These are phyloP conservation scores for Graphium colonna DNA, from an alignment of 2,888 invertebrate species.

Conservation along the genomic window DNA sequence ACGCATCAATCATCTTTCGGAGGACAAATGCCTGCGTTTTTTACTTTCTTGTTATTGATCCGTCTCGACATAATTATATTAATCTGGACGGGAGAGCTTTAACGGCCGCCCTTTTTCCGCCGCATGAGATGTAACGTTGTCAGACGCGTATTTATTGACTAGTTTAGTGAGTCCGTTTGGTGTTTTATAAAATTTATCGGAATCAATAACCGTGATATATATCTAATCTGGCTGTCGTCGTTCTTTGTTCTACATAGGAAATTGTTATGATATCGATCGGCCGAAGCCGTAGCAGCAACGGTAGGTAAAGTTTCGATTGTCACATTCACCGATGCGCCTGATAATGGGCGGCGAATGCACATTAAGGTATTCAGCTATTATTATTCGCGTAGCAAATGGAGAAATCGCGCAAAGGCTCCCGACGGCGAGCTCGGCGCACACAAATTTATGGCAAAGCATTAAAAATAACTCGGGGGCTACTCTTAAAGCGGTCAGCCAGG, in stretches of 20 bases:
- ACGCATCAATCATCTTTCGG: conserved; percentile 69
- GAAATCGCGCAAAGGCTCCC: conserved; percentile 14
- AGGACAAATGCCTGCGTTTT: conserved; percentile 63
- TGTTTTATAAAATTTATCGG: conserved; percentile 13
- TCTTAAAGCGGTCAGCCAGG: conserved; percentile 76
- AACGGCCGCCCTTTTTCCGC: background rate
- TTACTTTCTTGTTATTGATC: conserved; percentile 29
- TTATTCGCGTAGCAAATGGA: background rate
- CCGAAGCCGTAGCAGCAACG: conserved; percentile 2
- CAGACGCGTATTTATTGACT: too few relatives aligned
- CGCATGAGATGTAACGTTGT: too few relatives aligned
- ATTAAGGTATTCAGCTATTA: background rate
- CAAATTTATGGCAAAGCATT: conserved; percentile 71
- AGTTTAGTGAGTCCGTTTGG: background rate
- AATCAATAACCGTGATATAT: conserved; percentile 11
- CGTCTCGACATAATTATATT: conserved; percentile 23
- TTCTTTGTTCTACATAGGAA: conserved; percentile 22
- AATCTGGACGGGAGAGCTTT: conserved; percentile 13
- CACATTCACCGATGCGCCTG: conserved; percentile 1
- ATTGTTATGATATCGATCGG: conserved; percentile 11
- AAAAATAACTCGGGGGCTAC: conserved; percentile 70
- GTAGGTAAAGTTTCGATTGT: conserved; percentile 18
- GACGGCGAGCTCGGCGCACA: conserved; percentile 38
- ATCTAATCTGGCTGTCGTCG: conserved; percentile 17
- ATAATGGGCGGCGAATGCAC: conserved; percentile 1